Percentiles rank a stretch among this genome's conserved stretches.
Evolutionary conservation across 2,888 invertebrate genomes (phyloP).

Genomic region (Elmis aenea): DNA sequence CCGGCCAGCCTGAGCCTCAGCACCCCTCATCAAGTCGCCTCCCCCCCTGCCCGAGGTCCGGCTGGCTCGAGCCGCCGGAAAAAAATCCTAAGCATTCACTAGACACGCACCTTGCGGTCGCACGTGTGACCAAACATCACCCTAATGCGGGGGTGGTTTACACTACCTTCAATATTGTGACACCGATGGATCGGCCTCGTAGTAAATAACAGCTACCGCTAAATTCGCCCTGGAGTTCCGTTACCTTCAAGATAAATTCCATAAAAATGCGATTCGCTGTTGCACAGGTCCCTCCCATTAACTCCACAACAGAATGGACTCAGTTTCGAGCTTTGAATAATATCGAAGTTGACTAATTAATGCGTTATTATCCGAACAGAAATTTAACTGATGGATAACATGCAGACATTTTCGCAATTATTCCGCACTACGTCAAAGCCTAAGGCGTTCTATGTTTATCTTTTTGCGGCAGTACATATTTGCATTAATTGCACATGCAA

Average conservation of each 20-base stretch:
- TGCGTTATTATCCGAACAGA: no score
- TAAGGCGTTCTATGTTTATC: no score
- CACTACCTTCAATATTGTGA: conserved; percentile 20
- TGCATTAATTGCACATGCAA: no score
- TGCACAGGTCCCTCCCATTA: conserved; percentile 2
- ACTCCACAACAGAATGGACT: no score
- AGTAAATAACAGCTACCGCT: conserved; percentile 19
- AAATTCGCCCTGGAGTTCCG: conserved; percentile 9
- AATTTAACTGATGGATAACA: no score
- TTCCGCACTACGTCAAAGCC: no score
- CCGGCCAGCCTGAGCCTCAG: conserved; percentile 27
- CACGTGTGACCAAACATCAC: conserved; percentile 37
- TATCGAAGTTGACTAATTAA: no score
- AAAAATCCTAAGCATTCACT: conserved; percentile 34
- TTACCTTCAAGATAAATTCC: conserved; percentile 9
- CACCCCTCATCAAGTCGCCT: conserved; percentile 34
- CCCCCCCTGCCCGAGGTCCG: conserved; percentile 19
- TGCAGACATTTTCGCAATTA: no score
- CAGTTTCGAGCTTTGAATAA: no score
- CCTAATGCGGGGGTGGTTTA: conserved; percentile 27
- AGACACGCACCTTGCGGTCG: conserved; percentile 33
- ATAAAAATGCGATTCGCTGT: conserved; percentile 7
- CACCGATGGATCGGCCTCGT: conserved; percentile 18
- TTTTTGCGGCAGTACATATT: no score
- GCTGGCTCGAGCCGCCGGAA: conserved; percentile 34